phyloP scores from a whole-genome alignment of 2,888 invertebrate genomes.

The Macrosiphum euphorbiae region DNA sequence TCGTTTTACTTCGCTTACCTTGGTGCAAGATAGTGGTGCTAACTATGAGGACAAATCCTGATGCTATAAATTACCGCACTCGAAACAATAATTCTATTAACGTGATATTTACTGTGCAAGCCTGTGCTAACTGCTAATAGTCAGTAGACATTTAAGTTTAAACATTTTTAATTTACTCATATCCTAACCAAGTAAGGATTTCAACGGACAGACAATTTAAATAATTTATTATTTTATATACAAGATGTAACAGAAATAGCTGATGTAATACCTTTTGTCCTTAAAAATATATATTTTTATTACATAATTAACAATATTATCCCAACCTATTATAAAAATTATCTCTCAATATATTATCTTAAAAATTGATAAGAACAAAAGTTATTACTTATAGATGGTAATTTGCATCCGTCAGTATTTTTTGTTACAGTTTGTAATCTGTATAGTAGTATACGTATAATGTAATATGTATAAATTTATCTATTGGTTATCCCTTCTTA shows the following conservation, averaged over 20 bases:
- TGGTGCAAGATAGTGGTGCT: not conserved
- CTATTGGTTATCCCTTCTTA: not conserved
- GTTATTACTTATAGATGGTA: not conserved
- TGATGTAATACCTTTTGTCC: not conserved
- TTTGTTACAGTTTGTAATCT: not conserved
- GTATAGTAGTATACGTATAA: not conserved
- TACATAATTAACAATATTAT: not conserved
- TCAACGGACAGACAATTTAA: not conserved
- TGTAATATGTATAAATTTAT: not conserved
- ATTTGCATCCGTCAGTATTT: not conserved
- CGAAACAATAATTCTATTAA: not conserved
- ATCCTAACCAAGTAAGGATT: not conserved
- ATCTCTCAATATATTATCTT: not conserved
- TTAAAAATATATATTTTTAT: not conserved
- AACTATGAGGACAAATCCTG: not conserved
- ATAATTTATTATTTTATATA: not conserved
- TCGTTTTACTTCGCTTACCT: not conserved
- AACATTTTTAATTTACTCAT: not conserved
- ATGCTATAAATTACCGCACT: not conserved
- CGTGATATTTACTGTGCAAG: not conserved
- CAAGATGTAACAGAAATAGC: not conserved
- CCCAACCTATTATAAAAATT: not conserved
- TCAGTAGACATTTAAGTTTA: not conserved
- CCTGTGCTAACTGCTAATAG: not conserved
- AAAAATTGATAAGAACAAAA: not conserved